phyloP scores from a whole-genome alignment of 2,797 vertebrate species.

The Siniperca undulata region DNA sequence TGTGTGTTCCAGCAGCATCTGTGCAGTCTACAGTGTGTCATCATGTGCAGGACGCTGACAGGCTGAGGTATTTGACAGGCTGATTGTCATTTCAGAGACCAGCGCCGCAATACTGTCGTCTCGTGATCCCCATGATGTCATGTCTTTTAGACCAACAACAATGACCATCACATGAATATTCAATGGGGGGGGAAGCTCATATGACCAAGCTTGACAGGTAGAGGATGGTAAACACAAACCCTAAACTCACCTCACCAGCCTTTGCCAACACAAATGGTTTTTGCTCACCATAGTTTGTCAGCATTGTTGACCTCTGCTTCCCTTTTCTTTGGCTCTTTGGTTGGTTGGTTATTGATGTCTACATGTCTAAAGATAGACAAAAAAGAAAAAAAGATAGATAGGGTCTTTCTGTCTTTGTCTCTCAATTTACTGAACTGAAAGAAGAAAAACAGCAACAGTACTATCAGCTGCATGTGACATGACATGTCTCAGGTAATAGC shows the following conservation, averaged over 20 bases:
- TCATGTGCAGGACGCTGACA: constrained; percentile 15
- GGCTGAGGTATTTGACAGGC: constrained; percentile 38
- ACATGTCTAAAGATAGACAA: too few species aligned
- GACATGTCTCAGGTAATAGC: background rate
- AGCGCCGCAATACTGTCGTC: constrained; percentile 33
- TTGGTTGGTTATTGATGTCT: constrained; percentile 8
- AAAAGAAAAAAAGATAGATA: too few species aligned
- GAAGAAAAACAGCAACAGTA: background rate
- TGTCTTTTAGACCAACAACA: constrained; percentile 49
- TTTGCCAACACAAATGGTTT: background rate
- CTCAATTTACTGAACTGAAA: constrained; percentile 1
- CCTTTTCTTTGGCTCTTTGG: constrained; percentile 19
- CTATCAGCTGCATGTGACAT: background rate
- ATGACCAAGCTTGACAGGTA: constrained; percentile 35
- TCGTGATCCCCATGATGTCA: constrained; percentile 66
- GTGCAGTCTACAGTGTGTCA: constrained; percentile 1
- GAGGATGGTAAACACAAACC: constrained; percentile 8
- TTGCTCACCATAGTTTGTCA: background rate
- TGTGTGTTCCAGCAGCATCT: constrained; percentile 43
- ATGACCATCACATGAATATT: constrained; percentile 44
- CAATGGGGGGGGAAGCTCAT: constrained; percentile 30
- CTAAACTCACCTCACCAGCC: background rate
- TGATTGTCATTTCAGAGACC: constrained; percentile 52
- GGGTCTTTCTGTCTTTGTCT: background rate
- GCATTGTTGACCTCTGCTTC: constrained; percentile 26